A percentile compares a stretch with the other conserved stretches of the same genome.
Conservation (phyloP, 2,888 invertebrate species). For the Drosophila pseudotakahashii region DNA sequence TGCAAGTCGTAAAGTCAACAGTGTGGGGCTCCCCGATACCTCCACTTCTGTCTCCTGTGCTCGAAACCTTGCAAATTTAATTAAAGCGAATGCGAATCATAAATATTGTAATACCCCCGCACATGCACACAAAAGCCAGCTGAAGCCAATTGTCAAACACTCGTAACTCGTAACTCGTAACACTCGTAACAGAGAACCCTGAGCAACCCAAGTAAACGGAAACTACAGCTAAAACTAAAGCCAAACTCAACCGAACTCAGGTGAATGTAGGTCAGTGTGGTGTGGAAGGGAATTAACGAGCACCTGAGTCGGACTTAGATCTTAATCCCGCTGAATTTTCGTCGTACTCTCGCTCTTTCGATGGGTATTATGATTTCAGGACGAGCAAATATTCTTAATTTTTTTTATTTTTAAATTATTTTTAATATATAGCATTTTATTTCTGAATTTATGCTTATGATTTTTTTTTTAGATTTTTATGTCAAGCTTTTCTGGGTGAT, state of each 20-base stretch:
- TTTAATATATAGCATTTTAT: too few relatives aligned
- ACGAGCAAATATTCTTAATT: too few relatives aligned
- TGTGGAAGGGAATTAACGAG: conserved; percentile 14
- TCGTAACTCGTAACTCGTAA: conserved; percentile 14
- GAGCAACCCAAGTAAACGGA: conserved; percentile 14
- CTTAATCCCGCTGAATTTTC: conserved; percentile 18
- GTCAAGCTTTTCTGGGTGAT: too few relatives aligned
- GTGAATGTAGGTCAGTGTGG: conserved; percentile 41
- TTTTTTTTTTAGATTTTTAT: too few relatives aligned
- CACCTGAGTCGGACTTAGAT: conserved; percentile 26
- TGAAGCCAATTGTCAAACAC: conserved; percentile 60
- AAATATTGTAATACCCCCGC: conserved; percentile 63
- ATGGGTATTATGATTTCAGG: not conserved
- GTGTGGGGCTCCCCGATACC: conserved; percentile 32
- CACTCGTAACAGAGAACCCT: conserved; percentile 1
- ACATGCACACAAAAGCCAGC: not conserved
- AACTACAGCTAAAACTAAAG: not conserved
- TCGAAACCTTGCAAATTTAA: conserved; percentile 57
- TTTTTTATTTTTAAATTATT: too few relatives aligned
- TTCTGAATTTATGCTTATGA: too few relatives aligned
- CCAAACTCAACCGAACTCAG: conserved; percentile 29
- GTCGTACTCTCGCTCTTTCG: not conserved
- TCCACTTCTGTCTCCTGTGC: not conserved
- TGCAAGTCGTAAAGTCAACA: conserved; percentile 78
- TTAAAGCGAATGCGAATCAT: conserved; percentile 76